Evolutionary conservation across 2,797 vertebrate genomes (phyloP), one percentile per base, ranked within the genome.

Genomic region (Crypturellus tataupa): DNA sequence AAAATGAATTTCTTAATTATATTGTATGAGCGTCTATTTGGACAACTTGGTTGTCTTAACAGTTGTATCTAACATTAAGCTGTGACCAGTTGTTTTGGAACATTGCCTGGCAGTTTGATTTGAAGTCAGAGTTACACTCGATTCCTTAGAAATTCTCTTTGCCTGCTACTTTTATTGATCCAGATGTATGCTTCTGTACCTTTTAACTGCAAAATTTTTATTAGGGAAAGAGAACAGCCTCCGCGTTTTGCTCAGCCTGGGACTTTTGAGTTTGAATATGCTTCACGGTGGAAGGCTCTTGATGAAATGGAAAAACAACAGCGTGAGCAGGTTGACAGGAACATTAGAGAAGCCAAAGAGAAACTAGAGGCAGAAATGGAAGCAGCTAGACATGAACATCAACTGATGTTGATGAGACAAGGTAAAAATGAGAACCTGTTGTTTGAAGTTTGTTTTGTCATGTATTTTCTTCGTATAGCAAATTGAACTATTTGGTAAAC

Each of bases 351-450:
- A 97, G 99, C 99, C 95, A 99, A 99, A 97, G 99, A 99, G 96
- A 99, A 99, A 93, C 98, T 99, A 88, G 99, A 99, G 95, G 98
- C 99, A 10, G 99, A 99, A 97, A 99, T 99, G 98, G 99, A 99
- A 98, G 98, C 99, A 5, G 99, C 99, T 78, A 99, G 99, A 95
- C 99, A 99, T 40, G 99, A 99, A 71, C 99, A 99, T 95, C 99
- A 99, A 93, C 98, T 99, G 85, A 99, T 99, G 99, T 97, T 99
- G 84, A 99, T 99, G 99, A 98, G 99, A 97, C 99, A 99, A 98
- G 99, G 99, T 99, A 97, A 78, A 96, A 94, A 84, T 15, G 63
- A 53, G 46, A 9, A 81, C 94, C 64, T 81, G 31, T 37, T 79
- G 31, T 83, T 69, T 55, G 71, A 40, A 35, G 33, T 49, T 44